Conservation (phyloP, 2,797 vertebrate genomes). For the Paedocypris micromegethes region DNA sequence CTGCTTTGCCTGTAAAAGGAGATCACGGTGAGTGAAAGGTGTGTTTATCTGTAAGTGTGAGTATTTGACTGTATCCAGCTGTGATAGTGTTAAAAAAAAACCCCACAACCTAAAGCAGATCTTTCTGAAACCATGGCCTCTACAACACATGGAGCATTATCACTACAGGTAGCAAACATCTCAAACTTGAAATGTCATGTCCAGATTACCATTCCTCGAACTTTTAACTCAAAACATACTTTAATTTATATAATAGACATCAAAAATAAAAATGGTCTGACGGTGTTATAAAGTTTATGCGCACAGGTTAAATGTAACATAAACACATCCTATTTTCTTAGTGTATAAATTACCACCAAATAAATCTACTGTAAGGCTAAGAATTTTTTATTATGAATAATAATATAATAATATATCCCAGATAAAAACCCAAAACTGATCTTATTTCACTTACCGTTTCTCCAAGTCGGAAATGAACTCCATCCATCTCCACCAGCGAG, state of each 20-base stretch:
- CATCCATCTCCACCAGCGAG: conserved; percentile 72
- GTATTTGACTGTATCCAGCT: conserved; percentile 48
- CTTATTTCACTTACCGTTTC: conserved; percentile 64
- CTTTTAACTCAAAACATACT: background rate
- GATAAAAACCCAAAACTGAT: background rate
- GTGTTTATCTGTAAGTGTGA: conserved; percentile 1
- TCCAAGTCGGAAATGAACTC: conserved; percentile 70
- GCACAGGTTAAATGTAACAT: too few relatives aligned
- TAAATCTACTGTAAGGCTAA: too few relatives aligned
- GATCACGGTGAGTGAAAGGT: background rate
- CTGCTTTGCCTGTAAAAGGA: conserved; percentile 14
- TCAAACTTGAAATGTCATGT: background rate
- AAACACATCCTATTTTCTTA: too few relatives aligned
- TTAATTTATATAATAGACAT: too few relatives aligned
- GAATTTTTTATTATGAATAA: too few relatives aligned
- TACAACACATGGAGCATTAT: conserved; percentile 2
- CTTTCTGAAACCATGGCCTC: background rate
- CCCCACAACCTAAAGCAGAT: conserved; percentile 8
- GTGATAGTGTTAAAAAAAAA: conserved; percentile 45
- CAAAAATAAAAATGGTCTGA: too few relatives aligned
- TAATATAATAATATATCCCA: background rate
- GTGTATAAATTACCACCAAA: too few relatives aligned
- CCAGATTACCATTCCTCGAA: background rate
- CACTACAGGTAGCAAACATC: background rate
- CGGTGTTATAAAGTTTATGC: too few relatives aligned